phyloP scores from a whole-genome alignment of 2,797 vertebrate genomes.

The Acipenser transmontanus region DNA sequence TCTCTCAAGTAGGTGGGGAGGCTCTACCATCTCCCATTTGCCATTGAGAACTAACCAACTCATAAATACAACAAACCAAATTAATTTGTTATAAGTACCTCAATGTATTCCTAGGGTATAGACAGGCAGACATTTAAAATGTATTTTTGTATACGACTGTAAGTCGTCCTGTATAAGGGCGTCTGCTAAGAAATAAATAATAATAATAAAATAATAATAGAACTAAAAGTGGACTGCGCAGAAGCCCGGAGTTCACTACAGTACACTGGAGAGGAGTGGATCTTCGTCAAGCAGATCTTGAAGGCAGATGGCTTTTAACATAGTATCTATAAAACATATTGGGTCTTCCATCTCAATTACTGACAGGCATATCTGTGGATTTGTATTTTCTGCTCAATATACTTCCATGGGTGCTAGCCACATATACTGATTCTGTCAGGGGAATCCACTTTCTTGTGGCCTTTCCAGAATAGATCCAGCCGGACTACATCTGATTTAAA shows the following conservation, averaged over 20 bases:
- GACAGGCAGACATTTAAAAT: background rate
- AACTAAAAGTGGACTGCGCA: background rate
- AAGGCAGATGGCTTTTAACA: constrained; percentile 10
- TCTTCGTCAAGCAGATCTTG: background rate
- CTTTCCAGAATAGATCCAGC: too few species aligned
- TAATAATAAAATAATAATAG: background rate
- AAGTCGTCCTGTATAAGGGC: too few species aligned
- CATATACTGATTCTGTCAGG: too few species aligned
- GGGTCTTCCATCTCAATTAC: constrained; percentile 1
- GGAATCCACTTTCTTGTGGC: too few species aligned
- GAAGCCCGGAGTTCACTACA: background rate
- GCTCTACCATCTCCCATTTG: background rate
- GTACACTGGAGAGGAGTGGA: background rate
- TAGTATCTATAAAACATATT: background rate
- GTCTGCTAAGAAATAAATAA: background rate
- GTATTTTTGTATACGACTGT: too few species aligned
- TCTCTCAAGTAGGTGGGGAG: background rate
- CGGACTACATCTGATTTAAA: too few species aligned
- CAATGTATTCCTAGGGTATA: background rate
- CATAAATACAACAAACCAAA: background rate
- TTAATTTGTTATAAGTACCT: background rate
- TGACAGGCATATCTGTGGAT: background rate
- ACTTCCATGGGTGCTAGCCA: too few species aligned
- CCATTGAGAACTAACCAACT: background rate
- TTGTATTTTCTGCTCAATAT: background rate